Evolutionary conservation across 2,113 vertebrate species (phyloP).

Genomic region (Butorides virescens): DNA sequence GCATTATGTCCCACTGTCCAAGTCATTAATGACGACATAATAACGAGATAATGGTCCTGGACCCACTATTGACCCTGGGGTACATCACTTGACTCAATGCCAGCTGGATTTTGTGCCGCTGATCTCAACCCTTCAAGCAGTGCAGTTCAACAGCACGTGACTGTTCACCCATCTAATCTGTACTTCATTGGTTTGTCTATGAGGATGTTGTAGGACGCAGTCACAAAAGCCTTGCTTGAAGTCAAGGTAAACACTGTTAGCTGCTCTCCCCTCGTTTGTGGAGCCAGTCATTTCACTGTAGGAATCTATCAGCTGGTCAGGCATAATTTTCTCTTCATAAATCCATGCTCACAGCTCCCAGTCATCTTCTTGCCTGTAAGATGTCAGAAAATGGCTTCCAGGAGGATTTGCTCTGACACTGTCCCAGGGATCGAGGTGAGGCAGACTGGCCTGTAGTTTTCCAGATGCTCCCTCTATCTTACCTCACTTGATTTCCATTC

Average conservation of each 20-base stretch:
- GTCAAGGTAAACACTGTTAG: not conserved
- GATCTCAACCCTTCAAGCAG: not conserved
- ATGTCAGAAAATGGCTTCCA: not conserved
- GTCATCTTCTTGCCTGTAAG: not conserved
- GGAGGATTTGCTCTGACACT: not conserved
- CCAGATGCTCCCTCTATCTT: not conserved
- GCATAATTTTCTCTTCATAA: not conserved
- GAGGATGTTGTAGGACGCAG: not conserved
- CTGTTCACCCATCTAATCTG: not conserved
- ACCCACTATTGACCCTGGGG: not conserved
- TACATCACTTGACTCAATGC: not conserved
- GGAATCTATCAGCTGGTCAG: not conserved
- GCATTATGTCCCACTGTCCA: too few relatives aligned
- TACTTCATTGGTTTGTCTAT: not conserved
- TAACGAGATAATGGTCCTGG: not conserved
- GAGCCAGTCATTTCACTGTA: not conserved
- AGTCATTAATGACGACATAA: not conserved
- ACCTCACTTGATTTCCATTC: not conserved
- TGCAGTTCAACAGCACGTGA: not conserved
- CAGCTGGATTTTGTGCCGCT: not conserved
- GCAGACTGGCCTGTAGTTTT: not conserved
- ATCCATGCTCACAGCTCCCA: not conserved
- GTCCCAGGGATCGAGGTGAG: not conserved
- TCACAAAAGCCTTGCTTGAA: not conserved
- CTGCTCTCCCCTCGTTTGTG: not conserved